These are phyloP conservation scores for Drosophila dunni DNA, from an alignment of 1,140 invertebrate species.

Conservation along the genomic window DNA sequence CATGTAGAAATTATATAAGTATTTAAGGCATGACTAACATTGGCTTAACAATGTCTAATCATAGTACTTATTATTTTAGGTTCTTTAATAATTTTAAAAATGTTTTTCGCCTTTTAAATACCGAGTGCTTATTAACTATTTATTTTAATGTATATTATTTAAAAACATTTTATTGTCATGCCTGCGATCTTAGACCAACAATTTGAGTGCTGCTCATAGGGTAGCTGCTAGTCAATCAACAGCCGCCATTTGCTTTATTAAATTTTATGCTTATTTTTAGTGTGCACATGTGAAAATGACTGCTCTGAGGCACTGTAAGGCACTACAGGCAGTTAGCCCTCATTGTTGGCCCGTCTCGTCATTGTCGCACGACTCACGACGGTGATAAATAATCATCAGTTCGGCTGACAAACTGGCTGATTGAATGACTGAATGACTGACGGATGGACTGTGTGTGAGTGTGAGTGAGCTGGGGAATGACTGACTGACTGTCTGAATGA, in stretches of 20 bases:
- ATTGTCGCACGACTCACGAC: slow-evolving; percentile 83
- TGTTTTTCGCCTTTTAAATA: no score
- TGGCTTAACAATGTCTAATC: no score
- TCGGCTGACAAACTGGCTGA: slow-evolving; percentile 34
- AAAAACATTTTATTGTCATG: no score
- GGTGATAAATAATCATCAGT: slow-evolving; percentile 82
- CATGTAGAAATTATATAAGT: no score
- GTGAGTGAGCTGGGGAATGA: no score
- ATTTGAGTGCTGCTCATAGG: background rate
- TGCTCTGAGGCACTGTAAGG: slow-evolving; percentile 11
- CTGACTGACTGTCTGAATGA: slow-evolving; percentile 8
- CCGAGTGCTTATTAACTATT: no score
- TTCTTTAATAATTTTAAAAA: no score
- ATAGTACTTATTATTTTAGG: no score
- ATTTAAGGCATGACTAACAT: no score
- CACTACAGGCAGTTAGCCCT: slow-evolving; percentile 19
- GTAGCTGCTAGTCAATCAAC: background rate
- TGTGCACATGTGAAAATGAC: slow-evolving; percentile 3
- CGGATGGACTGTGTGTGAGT: background rate
- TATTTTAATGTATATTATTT: no score
- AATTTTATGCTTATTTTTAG: background rate
- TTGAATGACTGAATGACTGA: slow-evolving; percentile 21
- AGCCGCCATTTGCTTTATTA: background rate
- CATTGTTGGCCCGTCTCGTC: slow-evolving; percentile 62
- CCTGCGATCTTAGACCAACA: no score